Base-by-base conservation (phyloP, 2,113 vertebrate species). In the Macquaria australasica region DNA sequence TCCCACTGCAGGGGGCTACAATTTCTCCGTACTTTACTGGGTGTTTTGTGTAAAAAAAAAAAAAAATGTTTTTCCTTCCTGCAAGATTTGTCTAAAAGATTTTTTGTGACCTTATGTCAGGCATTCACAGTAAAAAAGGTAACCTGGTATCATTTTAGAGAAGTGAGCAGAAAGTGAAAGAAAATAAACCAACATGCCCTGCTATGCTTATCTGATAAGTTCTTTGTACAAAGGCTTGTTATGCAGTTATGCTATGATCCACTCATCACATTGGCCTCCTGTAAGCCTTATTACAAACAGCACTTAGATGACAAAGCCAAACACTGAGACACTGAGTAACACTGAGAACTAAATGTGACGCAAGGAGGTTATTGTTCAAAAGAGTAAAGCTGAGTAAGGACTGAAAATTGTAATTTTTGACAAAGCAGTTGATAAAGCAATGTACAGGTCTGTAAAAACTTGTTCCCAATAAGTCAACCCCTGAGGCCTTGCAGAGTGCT, bases 381-480 rank as follows among this genome's bases (percentile, higher is more conserved):
- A 60, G 23, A 45, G 48, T 5, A 62, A 56, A 51, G n/a, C 18
- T 70, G 15, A 56, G 39, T 15, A 63, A 76, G 21, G 25, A 62
- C 58, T 31, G n/a, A 10, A 70, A 60, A 51, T 23, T 28, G 8
- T 69, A 28, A 9, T 11, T 67, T 71, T 45, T 23, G 8, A 18
- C 18, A 62, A 48, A 58, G 53, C 23, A 21, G 62, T 50, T 50
- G 28, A 70, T 73, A 70, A 79, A 86, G 69, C 62, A 73, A 84
- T 74, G 81, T 53, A 81, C 18, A 79, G 64, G 58, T 67, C 39
- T 88, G 82, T 87, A 90, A 87, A 87, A 89, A 86, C 39, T 70
- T 55, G 25, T 79, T 87, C 43, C 68, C 41, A 60, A 12, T 78
- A 25, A 72, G 81, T 25, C 20, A 39, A 69, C 34, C 59, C 41